A percentile compares a stretch with the other conserved stretches of the same genome.
Conservation (phyloP, 2,888 invertebrate genomes). For the Phyllotreta striolata region DNA sequence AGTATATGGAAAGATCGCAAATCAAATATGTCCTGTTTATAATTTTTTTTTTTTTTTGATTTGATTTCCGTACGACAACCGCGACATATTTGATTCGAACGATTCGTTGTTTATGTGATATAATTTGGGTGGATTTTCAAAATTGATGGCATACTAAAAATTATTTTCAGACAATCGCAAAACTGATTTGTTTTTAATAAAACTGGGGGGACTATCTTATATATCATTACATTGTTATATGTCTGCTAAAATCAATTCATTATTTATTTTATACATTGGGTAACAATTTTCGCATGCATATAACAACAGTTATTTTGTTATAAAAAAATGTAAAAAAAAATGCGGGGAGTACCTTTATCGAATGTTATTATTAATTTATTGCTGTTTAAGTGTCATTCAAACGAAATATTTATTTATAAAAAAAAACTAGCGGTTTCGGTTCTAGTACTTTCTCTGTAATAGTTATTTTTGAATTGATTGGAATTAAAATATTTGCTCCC, state of each 20-base stretch:
- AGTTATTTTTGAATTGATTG: slow-evolving; percentile 15
- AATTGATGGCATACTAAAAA: slow-evolving; percentile 38
- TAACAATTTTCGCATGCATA: slow-evolving; percentile 53
- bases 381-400: slow-evolving; percentile 19
- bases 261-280: slow-evolving; percentile 48
- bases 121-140: slow-evolving; percentile 44
- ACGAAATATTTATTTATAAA: slow-evolving; percentile 11
- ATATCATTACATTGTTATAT: slow-evolving; percentile 47
- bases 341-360: slow-evolving; percentile 43
- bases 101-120: slow-evolving; percentile 40
- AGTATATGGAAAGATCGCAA: slow-evolving; percentile 29
- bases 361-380: slow-evolving; percentile 23
- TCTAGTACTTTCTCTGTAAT: slow-evolving; percentile 13
- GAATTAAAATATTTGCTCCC: slow-evolving; percentile 16
- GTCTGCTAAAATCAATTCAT: slow-evolving; percentile 48
- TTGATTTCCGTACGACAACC: slow-evolving; percentile 18
- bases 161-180: slow-evolving; percentile 28
- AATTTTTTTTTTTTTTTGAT: slow-evolving; percentile 13
- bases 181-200: slow-evolving; percentile 41
- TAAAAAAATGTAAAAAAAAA: slow-evolving; percentile 51
- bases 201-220: slow-evolving; percentile 46
- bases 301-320: slow-evolving; percentile 54
- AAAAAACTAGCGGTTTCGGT: slow-evolving; percentile 17
- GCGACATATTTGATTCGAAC: slow-evolving; percentile 29
- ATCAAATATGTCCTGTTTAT: slow-evolving; percentile 30